Percentiles rank a stretch among this genome's conserved stretches.
phyloP scores from a whole-genome alignment of 2,797 vertebrate genomes.

The Argentina silus region DNA sequence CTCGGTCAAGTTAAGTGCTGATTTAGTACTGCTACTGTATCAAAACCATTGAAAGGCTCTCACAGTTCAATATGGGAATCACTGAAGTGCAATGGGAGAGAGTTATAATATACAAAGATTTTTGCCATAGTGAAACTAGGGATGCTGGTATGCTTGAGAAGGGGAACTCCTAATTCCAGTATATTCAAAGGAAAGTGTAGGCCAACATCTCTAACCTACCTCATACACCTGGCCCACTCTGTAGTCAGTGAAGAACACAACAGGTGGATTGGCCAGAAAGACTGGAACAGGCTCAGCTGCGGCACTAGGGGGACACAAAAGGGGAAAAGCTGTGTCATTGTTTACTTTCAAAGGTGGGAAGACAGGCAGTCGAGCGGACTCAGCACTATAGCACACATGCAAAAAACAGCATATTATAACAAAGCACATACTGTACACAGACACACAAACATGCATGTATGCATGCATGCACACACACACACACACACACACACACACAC shows the following conservation, averaged over 20 bases:
- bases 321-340: background rate
- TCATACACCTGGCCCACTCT: slow-evolving; percentile 87
- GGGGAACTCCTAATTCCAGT: too few species aligned
- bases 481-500: slow-evolving; percentile 8
- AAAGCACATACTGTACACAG: background rate
- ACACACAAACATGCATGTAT: background rate
- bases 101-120: too few species aligned
- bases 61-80: too few species aligned
- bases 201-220: slow-evolving; percentile 67
- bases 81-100: too few species aligned
- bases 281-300: slow-evolving; percentile 71
- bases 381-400: too few species aligned
- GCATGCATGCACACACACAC: background rate
- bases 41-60: too few species aligned
- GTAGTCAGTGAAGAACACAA: slow-evolving; percentile 85
- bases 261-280: slow-evolving; percentile 85
- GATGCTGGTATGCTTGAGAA: too few species aligned
- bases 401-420: background rate
- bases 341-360: background rate
- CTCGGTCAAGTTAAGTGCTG: background rate
- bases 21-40: too few species aligned
- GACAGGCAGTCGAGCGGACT: background rate
- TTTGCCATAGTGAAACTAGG: too few species aligned
- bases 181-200: too few species aligned
- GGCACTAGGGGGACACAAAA: slow-evolving; percentile 49